Base-by-base conservation (phyloP, 2,888 invertebrate genomes). In the Melangyna quadrimaculata region DNA sequence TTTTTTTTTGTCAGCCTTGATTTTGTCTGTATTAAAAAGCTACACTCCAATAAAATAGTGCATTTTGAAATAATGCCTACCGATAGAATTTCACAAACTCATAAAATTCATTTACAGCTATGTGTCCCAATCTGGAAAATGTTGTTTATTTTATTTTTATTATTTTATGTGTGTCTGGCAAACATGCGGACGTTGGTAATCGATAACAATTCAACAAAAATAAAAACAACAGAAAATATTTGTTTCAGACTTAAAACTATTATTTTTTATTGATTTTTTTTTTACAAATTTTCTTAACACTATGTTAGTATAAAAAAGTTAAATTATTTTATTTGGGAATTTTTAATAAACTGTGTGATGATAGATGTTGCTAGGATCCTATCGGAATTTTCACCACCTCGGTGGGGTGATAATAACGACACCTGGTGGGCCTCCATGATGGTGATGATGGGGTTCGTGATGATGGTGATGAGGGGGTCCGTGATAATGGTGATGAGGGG, bases 401-500 rank as follows among this genome's bases (percentile, higher is more conserved):
- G 40, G 63, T 37, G 8, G 35, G 7, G 17, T 2, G 7, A 65
- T 29, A 19, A 65, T 45, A 32, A 65, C 14, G 7, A 65, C 19
- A 6, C 43, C 63, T 19, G 80, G 81, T 0, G 87, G 88, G 0
- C 77, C 77, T 1, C 32, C 32, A 32, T 65, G 67, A 19, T 72
- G 48, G 6, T 88, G 53, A 29, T 61, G 59, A 17, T 10, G 65
- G 14, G 19, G 32, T 35, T 40, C 61, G 9, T 63, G 83, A 17
- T 82, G 87, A 0, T 81, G 83, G 9, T 78, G 35, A 24, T 78
- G 35, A 24, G 37, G 37, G 7, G 88, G 88, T 0, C 77, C 86
- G 7, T 61, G 61, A 24, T 61, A 22, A 51, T 88, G 87, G 17
- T 81, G 87, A 29, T 67, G 74, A 17, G 79, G 74, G 14, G 79